Evolutionary conservation across 2,113 vertebrate species (phyloP).

Genomic region (Leptobrachium leishanense): DNA sequence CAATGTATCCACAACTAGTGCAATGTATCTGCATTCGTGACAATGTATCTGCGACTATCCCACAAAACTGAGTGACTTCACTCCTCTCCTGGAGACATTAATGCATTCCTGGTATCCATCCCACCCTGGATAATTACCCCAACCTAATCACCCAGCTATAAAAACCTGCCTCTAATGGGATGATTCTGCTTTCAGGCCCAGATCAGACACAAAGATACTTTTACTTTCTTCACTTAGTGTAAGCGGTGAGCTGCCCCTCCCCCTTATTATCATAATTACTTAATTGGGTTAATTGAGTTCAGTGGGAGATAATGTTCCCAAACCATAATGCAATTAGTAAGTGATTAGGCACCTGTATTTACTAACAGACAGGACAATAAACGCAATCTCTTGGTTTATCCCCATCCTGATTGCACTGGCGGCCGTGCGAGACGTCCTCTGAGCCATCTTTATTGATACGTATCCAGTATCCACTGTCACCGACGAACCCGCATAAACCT

Average conservation of each 20-base stretch:
- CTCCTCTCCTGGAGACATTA: conserved; percentile 33
- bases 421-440: no score
- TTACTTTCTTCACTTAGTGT: conserved; percentile 31
- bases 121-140: conserved; percentile 37
- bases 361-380: neutral
- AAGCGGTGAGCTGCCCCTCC: neutral
- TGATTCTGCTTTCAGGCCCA: conserved; percentile 16
- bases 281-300: conserved; percentile 31
- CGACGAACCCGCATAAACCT: no score
- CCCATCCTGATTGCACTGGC: no score
- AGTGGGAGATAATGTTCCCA: conserved; percentile 19
- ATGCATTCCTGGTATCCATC: conserved; percentile 32
- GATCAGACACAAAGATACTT: conserved; percentile 39
- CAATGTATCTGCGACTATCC: neutral
- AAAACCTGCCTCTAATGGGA: conserved; percentile 24
- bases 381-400: no score
- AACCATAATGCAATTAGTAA: conserved; percentile 23
- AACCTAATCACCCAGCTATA: conserved; percentile 27
- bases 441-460: no score
- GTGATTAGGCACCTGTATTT: neutral
- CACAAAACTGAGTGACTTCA: conserved; percentile 21
- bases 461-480: no score
- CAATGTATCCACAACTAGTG: no score
- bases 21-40: no score
- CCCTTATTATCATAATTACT: conserved; percentile 12